Conservation (phyloP, 2,797 vertebrate genomes). For the Sternotherus odoratus region DNA sequence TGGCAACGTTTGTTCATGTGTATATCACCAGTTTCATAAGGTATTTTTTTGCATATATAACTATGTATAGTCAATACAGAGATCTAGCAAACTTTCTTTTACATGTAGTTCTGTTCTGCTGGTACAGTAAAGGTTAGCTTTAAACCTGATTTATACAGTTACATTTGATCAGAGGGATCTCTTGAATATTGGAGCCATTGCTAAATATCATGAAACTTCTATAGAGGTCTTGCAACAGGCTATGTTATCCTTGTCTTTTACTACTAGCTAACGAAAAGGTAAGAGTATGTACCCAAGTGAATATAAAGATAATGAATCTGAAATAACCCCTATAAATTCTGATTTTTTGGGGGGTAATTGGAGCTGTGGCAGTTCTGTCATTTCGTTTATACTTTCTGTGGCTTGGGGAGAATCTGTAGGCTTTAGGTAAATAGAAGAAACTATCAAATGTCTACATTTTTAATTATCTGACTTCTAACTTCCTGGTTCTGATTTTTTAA, state of each 20-base stretch:
- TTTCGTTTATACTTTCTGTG: background rate
- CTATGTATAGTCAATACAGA: background rate
- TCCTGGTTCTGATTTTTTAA: background rate
- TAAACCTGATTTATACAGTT: background rate
- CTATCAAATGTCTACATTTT: background rate
- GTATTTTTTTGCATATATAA: conserved; percentile 71
- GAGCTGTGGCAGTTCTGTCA: background rate
- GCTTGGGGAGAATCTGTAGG: background rate
- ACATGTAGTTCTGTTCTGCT: rapidly evolving
- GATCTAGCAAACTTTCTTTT: background rate
- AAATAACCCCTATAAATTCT: background rate
- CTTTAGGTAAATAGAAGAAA: background rate
- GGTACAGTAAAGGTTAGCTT: background rate
- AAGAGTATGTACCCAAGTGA: background rate
- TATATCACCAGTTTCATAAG: conserved; percentile 98
- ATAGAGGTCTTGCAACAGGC: background rate
- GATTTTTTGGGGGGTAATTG: background rate
- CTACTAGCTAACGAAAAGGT: background rate
- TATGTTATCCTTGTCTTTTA: background rate
- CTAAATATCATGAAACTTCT: background rate
- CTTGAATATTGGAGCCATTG: background rate
- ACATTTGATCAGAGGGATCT: background rate
- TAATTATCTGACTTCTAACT: background rate
- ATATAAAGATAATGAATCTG: background rate
- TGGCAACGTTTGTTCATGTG: conserved; percentile 97